Percentiles rank a stretch among this genome's conserved stretches.
Conservation (phyloP, 2,113 vertebrate species). For the Nesogale talazaci region DNA sequence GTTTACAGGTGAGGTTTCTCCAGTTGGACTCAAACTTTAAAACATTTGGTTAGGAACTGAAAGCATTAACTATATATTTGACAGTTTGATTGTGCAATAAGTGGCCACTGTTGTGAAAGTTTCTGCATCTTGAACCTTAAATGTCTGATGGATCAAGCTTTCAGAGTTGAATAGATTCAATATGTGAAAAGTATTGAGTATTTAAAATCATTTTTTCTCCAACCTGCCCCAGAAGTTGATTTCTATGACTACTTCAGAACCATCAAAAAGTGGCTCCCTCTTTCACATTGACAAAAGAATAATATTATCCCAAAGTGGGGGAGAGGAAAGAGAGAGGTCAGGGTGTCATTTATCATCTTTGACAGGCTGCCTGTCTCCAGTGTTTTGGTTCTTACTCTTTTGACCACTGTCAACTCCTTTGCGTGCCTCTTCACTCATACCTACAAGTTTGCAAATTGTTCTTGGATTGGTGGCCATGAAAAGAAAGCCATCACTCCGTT, state of each 20-base stretch:
- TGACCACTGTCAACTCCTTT: not conserved
- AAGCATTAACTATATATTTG: not conserved
- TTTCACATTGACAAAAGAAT: not conserved
- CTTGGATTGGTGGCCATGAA: not conserved
- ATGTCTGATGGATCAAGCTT: not conserved
- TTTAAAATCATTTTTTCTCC: not conserved
- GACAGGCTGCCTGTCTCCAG: not conserved
- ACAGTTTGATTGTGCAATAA: conserved; percentile 20
- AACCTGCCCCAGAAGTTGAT: not conserved
- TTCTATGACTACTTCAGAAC: not conserved
- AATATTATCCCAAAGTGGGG: not conserved
- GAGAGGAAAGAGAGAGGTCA: not conserved
- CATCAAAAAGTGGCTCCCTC: too few relatives aligned
- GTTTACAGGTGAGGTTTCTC: not conserved
- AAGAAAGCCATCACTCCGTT: not conserved
- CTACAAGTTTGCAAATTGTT: too few relatives aligned
- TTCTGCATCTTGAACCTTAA: not conserved
- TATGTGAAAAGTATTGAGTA: not conserved
- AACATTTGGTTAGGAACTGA: not conserved
- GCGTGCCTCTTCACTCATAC: not conserved
- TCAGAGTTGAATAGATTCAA: not conserved
- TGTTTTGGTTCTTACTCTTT: not conserved
- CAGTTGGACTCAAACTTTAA: not conserved
- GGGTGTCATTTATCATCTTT: not conserved
- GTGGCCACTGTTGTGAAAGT: not conserved